phyloP scores from a whole-genome alignment of 2,888 invertebrate species.

The Biston betularia region DNA sequence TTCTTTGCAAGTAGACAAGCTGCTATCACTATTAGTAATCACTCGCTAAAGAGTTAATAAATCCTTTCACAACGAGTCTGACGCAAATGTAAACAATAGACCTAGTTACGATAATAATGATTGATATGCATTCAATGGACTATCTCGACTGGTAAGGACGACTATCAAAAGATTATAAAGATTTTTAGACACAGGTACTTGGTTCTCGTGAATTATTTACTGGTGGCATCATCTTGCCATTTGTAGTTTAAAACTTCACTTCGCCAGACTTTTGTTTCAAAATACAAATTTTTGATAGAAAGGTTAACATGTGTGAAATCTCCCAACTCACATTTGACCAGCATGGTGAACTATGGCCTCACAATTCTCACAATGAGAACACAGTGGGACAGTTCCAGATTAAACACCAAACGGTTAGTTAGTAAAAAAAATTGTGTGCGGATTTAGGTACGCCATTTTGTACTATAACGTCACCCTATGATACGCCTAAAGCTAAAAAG shows the following conservation, averaged over 20 bases:
- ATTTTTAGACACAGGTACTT: not conserved
- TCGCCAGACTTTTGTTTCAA: no score
- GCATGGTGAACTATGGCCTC: no score
- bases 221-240: not conserved
- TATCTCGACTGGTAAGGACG: slow-evolving; percentile 51
- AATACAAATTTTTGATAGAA: no score
- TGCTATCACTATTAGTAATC: slow-evolving; percentile 10
- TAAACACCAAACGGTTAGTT: no score
- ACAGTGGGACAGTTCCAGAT: no score
- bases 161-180: slow-evolving; percentile 47
- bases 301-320: no score
- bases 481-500: no score
- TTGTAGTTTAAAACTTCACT: not conserved
- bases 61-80: slow-evolving; percentile 48
- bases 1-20: not conserved
- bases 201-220: not conserved
- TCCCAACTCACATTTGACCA: no score
- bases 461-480: no score
- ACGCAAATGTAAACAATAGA: slow-evolving; percentile 64
- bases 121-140: slow-evolving; percentile 56
- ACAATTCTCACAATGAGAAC: no score
- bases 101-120: slow-evolving; percentile 43
- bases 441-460: no score
- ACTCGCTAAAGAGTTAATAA: slow-evolving; percentile 32
- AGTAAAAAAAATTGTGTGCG: no score